Percentiles rank a stretch among this genome's conserved stretches.
These are phyloP conservation scores for Taxidea taxus DNA, from an alignment of 2,113 vertebrate species.

Conservation along the genomic window DNA sequence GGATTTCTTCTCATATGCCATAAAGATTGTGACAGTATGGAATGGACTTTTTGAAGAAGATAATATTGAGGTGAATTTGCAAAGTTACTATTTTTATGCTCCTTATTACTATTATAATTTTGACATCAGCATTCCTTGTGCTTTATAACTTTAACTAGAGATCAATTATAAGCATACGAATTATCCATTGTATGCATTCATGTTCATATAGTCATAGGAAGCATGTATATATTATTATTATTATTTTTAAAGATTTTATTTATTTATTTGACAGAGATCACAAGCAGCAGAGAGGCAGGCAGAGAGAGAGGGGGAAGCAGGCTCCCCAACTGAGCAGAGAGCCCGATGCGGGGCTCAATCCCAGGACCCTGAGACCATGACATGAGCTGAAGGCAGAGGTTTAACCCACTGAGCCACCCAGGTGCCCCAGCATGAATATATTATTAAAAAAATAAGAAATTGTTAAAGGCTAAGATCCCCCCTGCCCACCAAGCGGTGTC, in stretches of 20 bases:
- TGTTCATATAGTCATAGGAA: neutral
- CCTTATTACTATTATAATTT: neutral
- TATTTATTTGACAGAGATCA: too few relatives aligned
- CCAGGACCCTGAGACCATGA: too few relatives aligned
- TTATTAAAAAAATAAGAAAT: constrained; percentile 4
- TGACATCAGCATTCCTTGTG: neutral
- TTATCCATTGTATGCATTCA: neutral
- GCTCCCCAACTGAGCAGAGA: too few relatives aligned
- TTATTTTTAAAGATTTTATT: too few relatives aligned
- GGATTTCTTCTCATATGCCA: neutral
- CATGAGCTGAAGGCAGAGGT: too few relatives aligned
- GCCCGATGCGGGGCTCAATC: too few relatives aligned
- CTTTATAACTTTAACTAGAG: neutral
- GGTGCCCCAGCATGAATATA: neutral
- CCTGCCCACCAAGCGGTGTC: neutral
- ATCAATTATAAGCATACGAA: neutral
- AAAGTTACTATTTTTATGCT: neutral
- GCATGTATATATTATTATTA: neutral
- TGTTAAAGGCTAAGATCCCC: neutral
- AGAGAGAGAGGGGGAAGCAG: too few relatives aligned
- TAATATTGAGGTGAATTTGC: neutral
- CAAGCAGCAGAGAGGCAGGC: too few relatives aligned
- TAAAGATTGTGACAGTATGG: neutral
- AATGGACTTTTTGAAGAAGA: neutral
- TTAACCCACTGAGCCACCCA: too few relatives aligned